Conservation (phyloP, 2,888 invertebrate species). For the Caradrina kadenii region DNA sequence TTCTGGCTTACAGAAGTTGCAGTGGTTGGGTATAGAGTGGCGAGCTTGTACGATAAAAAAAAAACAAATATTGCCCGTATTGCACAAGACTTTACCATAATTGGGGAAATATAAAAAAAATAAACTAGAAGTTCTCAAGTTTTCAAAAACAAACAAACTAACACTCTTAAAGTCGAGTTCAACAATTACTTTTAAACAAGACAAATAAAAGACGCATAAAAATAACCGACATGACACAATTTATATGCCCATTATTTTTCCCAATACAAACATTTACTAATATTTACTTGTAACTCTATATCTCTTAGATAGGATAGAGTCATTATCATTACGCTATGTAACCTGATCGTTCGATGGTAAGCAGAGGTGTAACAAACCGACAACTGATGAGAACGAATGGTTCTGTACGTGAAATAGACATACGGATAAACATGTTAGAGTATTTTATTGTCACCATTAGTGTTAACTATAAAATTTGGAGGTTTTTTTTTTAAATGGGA, state of each 20-base stretch:
- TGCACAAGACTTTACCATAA: too few relatives aligned
- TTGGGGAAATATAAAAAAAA: not conserved
- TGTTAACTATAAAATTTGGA: constrained; percentile 50
- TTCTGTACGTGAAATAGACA: constrained; percentile 58
- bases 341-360: constrained; percentile 54
- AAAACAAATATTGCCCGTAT: too few relatives aligned
- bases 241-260: constrained; percentile 45
- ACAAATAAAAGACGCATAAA: constrained; percentile 1
- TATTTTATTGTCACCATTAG: constrained; percentile 64
- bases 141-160: not conserved
- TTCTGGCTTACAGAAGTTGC: too few relatives aligned
- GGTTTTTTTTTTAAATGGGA: constrained; percentile 21
- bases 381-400: constrained; percentile 64
- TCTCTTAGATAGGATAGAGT: constrained; percentile 62
- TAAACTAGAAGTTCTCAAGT: not conserved
- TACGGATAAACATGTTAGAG: constrained; percentile 67
- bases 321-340: constrained; percentile 69
- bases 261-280: constrained; percentile 63
- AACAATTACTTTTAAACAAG: constrained; percentile 22
- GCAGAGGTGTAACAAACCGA: constrained; percentile 51
- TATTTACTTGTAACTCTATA: constrained; percentile 62
- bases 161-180: not conserved
- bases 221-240: constrained; percentile 23
- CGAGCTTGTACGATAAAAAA: too few relatives aligned
- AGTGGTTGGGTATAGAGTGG: too few relatives aligned